Percentiles rank a stretch among this genome's conserved stretches.
Evolutionary conservation across 2,113 vertebrate genomes (phyloP).

Genomic region (Alosa alosa): DNA sequence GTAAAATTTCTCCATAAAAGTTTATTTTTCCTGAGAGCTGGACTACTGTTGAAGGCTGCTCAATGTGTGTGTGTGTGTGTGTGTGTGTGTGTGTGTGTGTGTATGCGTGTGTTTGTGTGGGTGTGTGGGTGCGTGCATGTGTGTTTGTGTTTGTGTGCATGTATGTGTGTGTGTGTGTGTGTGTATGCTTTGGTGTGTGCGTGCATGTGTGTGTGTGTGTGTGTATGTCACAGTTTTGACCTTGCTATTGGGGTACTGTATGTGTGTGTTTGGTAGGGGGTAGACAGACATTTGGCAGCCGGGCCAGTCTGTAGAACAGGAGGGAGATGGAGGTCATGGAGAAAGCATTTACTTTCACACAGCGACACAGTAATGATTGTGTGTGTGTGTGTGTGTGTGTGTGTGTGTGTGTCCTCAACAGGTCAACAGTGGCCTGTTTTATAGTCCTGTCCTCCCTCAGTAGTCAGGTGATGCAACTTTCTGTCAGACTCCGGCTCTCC

Average conservation of each 20-base stretch:
- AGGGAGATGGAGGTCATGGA: not conserved
- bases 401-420: too few species aligned
- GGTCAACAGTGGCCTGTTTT: too few species aligned
- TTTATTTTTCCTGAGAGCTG: not conserved
- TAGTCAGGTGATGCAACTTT: too few species aligned
- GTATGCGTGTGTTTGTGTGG: not conserved
- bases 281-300: not conserved
- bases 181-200: too few species aligned
- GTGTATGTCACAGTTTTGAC: not conserved
- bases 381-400: not conserved
- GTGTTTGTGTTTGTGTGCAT: too few species aligned
- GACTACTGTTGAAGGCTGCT: not conserved
- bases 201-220: not conserved
- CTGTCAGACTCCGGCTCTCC: too few species aligned
- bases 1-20: not conserved
- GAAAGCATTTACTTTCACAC: constrained; percentile 62
- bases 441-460: too few species aligned
- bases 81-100: too few species aligned
- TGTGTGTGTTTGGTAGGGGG: not conserved
- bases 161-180: too few species aligned
- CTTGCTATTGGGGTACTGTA: not conserved
- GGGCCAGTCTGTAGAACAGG: not conserved
- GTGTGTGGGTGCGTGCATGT: not conserved
- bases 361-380: constrained; percentile 62
- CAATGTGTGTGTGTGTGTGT: not conserved